These are phyloP conservation scores for Drosophila kokeensis DNA, from an alignment of 2,888 invertebrate species.

Conservation along the genomic window DNA sequence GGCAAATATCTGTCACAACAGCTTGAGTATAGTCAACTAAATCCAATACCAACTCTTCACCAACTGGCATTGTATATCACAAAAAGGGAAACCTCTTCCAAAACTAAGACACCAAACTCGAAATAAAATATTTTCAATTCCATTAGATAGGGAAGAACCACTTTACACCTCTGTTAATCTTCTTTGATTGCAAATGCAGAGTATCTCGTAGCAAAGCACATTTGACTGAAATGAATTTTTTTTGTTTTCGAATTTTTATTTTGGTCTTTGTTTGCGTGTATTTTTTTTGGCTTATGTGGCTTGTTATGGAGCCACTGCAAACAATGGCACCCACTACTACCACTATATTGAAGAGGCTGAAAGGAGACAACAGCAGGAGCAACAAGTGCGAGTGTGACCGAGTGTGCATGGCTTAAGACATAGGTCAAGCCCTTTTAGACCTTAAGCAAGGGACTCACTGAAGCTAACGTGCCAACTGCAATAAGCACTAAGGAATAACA, in stretches of 20 bases:
- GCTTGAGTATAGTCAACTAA: background rate
- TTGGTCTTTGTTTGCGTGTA: background rate
- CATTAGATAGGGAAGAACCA: background rate
- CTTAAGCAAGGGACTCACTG: slow-evolving; percentile 13
- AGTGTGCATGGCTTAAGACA: slow-evolving; percentile 28
- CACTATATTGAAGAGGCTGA: background rate
- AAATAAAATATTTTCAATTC: no score
- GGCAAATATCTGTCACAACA: slow-evolving; percentile 2
- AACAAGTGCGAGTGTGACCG: slow-evolving; percentile 41
- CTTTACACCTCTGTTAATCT: background rate
- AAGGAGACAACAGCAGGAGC: slow-evolving; percentile 15
- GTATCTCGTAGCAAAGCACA: background rate
- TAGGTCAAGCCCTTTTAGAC: slow-evolving; percentile 36
- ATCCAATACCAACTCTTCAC: background rate
- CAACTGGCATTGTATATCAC: background rate
- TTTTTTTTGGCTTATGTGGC: slow-evolving; percentile 18
- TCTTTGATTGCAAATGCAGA: background rate
- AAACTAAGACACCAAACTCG: background rate
- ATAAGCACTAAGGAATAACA: background rate
- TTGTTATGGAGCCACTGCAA: slow-evolving; percentile 22
- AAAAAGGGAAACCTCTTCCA: background rate
- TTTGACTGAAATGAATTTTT: background rate
- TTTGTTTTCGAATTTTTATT: background rate
- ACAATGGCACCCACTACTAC: slow-evolving; percentile 22
- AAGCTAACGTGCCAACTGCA: slow-evolving; percentile 3